Conservation (phyloP, 2,797 vertebrate species). For the Prionace glauca region DNA sequence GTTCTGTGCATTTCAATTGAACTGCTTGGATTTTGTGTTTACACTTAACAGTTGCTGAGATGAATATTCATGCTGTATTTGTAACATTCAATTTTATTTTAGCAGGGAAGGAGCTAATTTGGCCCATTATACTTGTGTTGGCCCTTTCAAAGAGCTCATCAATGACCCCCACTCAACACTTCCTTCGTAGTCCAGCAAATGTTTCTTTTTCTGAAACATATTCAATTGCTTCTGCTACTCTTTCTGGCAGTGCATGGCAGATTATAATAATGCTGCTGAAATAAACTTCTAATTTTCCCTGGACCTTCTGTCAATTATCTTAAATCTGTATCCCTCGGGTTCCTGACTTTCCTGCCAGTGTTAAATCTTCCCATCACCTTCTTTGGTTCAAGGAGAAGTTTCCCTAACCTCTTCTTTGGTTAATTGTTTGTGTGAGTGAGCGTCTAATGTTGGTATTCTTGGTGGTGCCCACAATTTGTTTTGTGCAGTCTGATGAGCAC, state of each 20-base stretch:
- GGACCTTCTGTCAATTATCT: background rate
- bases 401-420: background rate
- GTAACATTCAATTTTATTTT: background rate
- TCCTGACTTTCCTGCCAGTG: background rate
- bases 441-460: background rate
- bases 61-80: background rate
- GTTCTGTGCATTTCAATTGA: background rate
- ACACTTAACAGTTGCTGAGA: background rate
- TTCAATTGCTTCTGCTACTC: background rate
- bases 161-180: background rate
- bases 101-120: background rate
- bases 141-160: background rate
- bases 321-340: background rate
- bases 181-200: background rate
- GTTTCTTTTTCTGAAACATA: background rate
- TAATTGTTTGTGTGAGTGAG: background rate
- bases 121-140: background rate
- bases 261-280: background rate
- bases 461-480: background rate
- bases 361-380: background rate
- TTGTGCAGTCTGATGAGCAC: background rate
- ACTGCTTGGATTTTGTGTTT: background rate
- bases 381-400: background rate
- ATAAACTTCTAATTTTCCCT: background rate
- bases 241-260: background rate